These are phyloP conservation scores for Drosophila lacertosa DNA, from an alignment of 1,140 invertebrate genomes.

Conservation along the genomic window DNA sequence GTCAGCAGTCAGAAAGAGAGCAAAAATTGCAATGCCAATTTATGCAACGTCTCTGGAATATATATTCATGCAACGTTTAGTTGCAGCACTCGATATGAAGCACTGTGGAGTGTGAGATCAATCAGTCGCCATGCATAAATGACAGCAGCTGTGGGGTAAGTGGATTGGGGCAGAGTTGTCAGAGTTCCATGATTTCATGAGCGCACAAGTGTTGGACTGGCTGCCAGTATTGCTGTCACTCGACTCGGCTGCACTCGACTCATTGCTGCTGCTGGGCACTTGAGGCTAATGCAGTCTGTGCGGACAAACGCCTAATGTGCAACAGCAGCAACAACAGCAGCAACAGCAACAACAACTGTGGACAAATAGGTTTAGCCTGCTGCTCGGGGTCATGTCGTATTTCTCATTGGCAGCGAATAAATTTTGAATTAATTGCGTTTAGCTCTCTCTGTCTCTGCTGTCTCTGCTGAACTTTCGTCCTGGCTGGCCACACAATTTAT, in stretches of 20 bases:
- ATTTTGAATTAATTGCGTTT: constrained; percentile 75
- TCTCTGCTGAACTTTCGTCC: constrained; percentile 35
- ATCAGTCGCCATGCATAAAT: constrained; percentile 62
- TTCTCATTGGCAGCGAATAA: constrained; percentile 61
- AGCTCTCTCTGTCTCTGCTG: too few relatives aligned
- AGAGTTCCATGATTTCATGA: not conserved
- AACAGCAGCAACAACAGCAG: constrained; percentile 21
- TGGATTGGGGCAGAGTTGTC: not conserved
- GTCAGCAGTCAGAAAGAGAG: not conserved
- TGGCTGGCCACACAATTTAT: constrained; percentile 12
- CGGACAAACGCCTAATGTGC: constrained; percentile 19
- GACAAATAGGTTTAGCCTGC: constrained; percentile 25
- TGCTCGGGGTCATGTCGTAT: constrained; percentile 36
- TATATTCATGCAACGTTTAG: constrained; percentile 45
- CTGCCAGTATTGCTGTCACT: constrained; percentile 31
- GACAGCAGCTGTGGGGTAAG: constrained; percentile 41
- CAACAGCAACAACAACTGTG: constrained; percentile 16
- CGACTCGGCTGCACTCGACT: constrained; percentile 52
- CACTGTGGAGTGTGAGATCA: constrained; percentile 53
- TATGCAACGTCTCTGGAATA: constrained; percentile 37
- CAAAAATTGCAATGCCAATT: not conserved
- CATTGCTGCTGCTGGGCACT: constrained; percentile 61
- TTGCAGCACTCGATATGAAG: constrained; percentile 8
- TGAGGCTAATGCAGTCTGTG: constrained; percentile 64
- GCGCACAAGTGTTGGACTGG: constrained; percentile 12